Conservation (phyloP, 1,140 invertebrate genomes). For the Tetragnatha versicolor region DNA sequence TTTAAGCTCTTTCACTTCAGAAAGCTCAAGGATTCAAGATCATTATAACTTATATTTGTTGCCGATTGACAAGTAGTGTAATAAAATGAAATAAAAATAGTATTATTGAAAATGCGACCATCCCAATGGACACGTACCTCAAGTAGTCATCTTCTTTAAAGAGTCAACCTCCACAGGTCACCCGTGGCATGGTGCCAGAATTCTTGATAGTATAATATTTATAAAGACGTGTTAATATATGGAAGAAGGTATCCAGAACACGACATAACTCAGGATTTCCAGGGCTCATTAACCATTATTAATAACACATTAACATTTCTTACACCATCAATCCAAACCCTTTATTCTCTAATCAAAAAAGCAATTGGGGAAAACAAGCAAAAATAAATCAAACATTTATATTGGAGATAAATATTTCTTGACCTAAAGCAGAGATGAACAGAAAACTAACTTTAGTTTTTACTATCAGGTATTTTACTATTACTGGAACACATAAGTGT, state of each 20-base stretch:
- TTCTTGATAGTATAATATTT: constrained; percentile 53
- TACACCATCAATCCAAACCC: background rate
- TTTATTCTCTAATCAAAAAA: background rate
- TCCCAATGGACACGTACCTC: constrained; percentile 45
- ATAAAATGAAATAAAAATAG: background rate
- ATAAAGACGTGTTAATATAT: constrained; percentile 46
- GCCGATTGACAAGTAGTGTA: background rate
- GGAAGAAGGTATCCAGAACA: constrained; percentile 17
- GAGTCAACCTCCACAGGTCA: constrained; percentile 17
- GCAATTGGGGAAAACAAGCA: background rate
- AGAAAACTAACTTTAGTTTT: background rate
- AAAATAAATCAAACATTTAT: background rate
- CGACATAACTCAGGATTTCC: constrained; percentile 31
- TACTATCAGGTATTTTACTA: no score
- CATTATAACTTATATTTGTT: background rate
- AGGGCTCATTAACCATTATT: no score
- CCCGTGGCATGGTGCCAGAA: constrained; percentile 48
- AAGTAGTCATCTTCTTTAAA: constrained; percentile 23
- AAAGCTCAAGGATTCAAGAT: background rate
- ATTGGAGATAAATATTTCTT: background rate
- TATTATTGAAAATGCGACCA: constrained; percentile 6
- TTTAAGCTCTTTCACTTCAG: background rate
- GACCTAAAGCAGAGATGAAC: background rate
- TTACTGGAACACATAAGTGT: no score
- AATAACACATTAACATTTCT: no score